A percentile compares a stretch with the other conserved stretches of the same genome.
Conservation (phyloP, 2,888 invertebrate genomes). For the Glyphotaelius pellucidus region DNA sequence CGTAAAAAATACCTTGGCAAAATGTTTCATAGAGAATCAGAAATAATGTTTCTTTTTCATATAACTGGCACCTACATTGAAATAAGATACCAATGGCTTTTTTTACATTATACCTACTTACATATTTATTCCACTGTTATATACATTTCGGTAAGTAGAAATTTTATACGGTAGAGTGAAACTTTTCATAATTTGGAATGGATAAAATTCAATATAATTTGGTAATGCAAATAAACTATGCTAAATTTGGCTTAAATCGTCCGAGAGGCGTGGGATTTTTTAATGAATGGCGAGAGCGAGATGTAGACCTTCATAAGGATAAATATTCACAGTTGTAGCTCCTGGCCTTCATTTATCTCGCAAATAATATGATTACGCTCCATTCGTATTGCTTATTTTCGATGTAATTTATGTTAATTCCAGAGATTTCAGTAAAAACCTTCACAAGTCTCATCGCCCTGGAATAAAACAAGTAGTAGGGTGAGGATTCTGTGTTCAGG, state of each 20-base stretch:
- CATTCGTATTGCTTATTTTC: not conserved
- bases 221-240: not conserved
- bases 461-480: not conserved
- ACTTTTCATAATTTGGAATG: not conserved
- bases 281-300: not conserved
- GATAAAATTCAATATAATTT: not conserved
- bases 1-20: too few relatives aligned
- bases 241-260: not conserved
- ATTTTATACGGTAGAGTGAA: not conserved
- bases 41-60: too few relatives aligned
- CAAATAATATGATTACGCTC: not conserved
- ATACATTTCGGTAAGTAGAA: too few relatives aligned
- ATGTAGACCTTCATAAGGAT: not conserved
- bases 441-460: not conserved
- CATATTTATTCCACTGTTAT: too few relatives aligned
- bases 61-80: too few relatives aligned
- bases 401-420: not conserved
- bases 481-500: not conserved
- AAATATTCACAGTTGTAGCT: not conserved
- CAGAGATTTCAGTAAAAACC: not conserved
- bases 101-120: too few relatives aligned
- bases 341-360: not conserved
- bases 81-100: too few relatives aligned
- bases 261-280: not conserved
- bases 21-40: too few relatives aligned